These are phyloP conservation scores for Mantis religiosa DNA, from an alignment of 2,888 invertebrate species.

Conservation along the genomic window DNA sequence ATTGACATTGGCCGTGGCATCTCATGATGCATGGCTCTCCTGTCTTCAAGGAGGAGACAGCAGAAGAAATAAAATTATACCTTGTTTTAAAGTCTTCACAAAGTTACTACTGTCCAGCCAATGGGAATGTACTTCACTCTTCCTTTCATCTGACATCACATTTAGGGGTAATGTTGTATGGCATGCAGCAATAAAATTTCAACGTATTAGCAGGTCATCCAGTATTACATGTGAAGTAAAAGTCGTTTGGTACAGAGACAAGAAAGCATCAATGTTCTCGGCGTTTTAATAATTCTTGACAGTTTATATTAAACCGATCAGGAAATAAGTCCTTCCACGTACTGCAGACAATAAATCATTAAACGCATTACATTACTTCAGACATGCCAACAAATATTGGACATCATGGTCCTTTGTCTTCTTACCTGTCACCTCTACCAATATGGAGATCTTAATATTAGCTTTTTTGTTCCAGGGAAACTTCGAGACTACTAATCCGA, in stretches of 20 bases:
- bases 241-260: neutral
- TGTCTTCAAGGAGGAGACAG: neutral
- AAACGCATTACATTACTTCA: no score
- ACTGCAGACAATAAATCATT: no score
- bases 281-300: no score
- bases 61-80: neutral
- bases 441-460: no score
- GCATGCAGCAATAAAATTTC: neutral
- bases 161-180: neutral
- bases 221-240: neutral
- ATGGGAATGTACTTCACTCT: neutral
- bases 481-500: no score
- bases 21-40: conserved; percentile 17
- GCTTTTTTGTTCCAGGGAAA: no score
- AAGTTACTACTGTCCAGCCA: neutral
- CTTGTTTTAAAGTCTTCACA: neutral
- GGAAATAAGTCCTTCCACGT: no score
- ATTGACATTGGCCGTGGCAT: conserved; percentile 22
- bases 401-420: no score
- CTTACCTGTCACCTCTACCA: no score
- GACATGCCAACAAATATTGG: no score
- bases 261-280: neutral
- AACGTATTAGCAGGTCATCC: neutral
- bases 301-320: no score
- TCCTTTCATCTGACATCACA: neutral